A percentile compares a stretch with the other conserved stretches of the same genome.
Conservation (phyloP, 2,888 invertebrate species). For the Epistrophe grossulariae region DNA sequence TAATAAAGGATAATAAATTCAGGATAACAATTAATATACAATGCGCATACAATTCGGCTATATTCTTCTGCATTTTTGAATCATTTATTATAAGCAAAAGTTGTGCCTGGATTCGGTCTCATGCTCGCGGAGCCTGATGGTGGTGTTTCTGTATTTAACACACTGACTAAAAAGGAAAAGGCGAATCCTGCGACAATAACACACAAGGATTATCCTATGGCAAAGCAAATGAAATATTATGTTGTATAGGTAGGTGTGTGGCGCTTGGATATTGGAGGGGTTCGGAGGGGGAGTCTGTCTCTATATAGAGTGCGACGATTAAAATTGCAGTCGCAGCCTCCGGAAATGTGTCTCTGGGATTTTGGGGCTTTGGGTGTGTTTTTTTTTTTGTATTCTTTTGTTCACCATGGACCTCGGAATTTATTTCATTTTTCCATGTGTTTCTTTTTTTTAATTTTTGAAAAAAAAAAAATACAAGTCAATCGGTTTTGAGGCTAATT, state of each 20-base stretch:
- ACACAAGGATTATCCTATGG: slow-evolving; percentile 44
- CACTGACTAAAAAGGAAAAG: slow-evolving; percentile 28
- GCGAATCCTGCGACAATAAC: slow-evolving; percentile 51
- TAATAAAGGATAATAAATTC: slow-evolving; percentile 67
- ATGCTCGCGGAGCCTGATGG: neutral
- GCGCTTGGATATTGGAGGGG: neutral
- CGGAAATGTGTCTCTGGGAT: slow-evolving; percentile 51
- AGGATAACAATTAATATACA: slow-evolving; percentile 74
- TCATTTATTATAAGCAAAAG: slow-evolving; percentile 68
- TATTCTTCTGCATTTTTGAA: slow-evolving; percentile 68
- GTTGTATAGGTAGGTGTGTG: slow-evolving; percentile 26
- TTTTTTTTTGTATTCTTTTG: neutral
- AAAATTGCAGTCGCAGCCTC: slow-evolving; percentile 49
- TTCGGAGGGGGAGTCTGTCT: neutral
- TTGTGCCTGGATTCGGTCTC: neutral
- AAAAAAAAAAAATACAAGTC: slow-evolving; percentile 15
- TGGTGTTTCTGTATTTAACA: slow-evolving; percentile 56
- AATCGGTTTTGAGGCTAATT: slow-evolving; percentile 27
- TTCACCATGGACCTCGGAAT: slow-evolving; percentile 18
- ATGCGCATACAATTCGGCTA: slow-evolving; percentile 65
- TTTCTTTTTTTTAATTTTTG: neutral
- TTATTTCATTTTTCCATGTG: slow-evolving; percentile 34
- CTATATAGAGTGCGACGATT: slow-evolving; percentile 44
- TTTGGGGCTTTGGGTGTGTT: slow-evolving; percentile 19
- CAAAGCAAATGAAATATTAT: slow-evolving; percentile 70